A percentile compares a stretch with the other conserved stretches of the same genome.
phyloP scores from a whole-genome alignment of 2,888 invertebrate species.

The Caenorhabditis afra region DNA sequence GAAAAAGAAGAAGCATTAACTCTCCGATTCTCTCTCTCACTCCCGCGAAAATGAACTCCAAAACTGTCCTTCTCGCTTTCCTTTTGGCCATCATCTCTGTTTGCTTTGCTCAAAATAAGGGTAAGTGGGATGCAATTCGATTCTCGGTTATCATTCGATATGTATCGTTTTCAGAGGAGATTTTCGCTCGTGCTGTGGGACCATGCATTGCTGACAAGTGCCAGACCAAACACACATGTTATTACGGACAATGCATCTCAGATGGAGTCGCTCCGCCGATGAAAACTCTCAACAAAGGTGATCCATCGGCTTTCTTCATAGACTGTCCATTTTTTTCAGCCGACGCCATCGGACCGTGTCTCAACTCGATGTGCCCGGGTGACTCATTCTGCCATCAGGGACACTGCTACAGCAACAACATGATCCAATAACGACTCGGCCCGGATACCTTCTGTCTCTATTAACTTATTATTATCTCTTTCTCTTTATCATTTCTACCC shows the following conservation, averaged over 20 bases:
- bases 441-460: no score
- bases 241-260: constrained; percentile 68
- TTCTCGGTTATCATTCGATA: no score
- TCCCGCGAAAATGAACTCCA: constrained; percentile 44
- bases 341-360: constrained; percentile 64
- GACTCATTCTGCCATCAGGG: constrained; percentile 64
- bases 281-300: constrained; percentile 61
- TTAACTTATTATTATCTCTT: no score
- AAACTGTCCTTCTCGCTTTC: constrained; percentile 25
- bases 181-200: constrained; percentile 68
- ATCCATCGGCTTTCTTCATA: background rate
- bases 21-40: no score
- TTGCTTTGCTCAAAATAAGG: constrained; percentile 34
- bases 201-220: constrained; percentile 69
- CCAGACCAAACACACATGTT: constrained; percentile 63
- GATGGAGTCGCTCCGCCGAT: constrained; percentile 64
- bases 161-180: no score
- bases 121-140: background rate
- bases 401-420: constrained; percentile 57
- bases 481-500: no score
- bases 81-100: constrained; percentile 35
- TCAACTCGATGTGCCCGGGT: constrained; percentile 61
- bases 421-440: background rate
- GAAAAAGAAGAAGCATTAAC: constrained; percentile 21
- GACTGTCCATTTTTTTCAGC: constrained; percentile 14